Evolutionary conservation across 2,797 vertebrate genomes (phyloP), one percentile per base, ranked within the genome.

Genomic region (Trachurus trachurus): DNA sequence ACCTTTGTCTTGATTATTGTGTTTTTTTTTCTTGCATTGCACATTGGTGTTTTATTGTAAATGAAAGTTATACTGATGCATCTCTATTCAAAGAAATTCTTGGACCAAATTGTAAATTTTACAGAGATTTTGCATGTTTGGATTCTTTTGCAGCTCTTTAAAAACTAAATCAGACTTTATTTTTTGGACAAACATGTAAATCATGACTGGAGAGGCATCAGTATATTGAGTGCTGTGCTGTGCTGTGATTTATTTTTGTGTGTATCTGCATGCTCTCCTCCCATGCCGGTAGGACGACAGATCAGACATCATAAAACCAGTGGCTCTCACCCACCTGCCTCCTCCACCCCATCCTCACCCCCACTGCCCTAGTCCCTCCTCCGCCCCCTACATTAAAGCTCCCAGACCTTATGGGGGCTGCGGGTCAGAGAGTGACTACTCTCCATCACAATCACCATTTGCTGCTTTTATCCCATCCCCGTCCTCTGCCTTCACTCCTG

Each of bases 251-350:
- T 87, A 76, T 86, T 80, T 86, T 78, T 80, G 69, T 89, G 78
- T 90, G 85, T 93, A 63, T 91, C 83, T 95, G 93, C 94, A 94
- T 84, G 90, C 96, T 95, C 65, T 82, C 77, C 44, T 87, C 64
- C 83, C 65, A 11, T 53, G 57, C 83, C 88, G 91, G 84, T 94
- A 99, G 98, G 96, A 92, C 80, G 90, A 96, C 89, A 94, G 95
- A 86, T 92, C 94, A 89, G 97, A 97, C 96, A 96, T 99, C 95
- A 96, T 98, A 95, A 98, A 98, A 88, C 97, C 98, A 75, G 97
- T 98, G 87, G 97, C 98, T 82, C 95, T 98, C 94, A 94, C 95
- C 92, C 96, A 96, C 82, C 91, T 92, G 6, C 85, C 92, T 89
- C 93, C 91, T 50, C 89, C 96, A 67, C 74, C 94, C 16, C 68